phyloP scores from a whole-genome alignment of 2,113 vertebrate species.

The Dipodomys merriami region DNA sequence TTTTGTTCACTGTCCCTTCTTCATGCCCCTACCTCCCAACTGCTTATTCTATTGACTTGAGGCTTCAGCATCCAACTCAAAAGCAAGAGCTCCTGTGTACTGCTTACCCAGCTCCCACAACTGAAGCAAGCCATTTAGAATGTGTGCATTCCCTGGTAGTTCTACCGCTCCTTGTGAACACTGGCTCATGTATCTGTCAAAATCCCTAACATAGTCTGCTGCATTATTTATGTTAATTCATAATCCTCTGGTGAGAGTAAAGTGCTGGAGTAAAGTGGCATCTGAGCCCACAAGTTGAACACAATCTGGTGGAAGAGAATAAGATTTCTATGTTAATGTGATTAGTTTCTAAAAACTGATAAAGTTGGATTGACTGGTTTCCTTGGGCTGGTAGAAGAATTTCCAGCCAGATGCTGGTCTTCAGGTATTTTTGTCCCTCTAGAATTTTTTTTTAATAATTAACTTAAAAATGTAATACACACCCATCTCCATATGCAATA shows the following conservation, averaged over 20 bases:
- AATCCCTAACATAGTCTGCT: not conserved
- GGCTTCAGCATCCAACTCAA: not conserved
- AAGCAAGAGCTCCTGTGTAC: not conserved
- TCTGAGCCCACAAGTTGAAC: not conserved
- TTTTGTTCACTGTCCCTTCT: not conserved
- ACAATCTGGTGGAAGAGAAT: not conserved
- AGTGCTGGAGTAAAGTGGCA: not conserved
- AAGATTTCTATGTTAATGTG: not conserved
- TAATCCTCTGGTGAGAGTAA: not conserved
- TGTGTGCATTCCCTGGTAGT: not conserved
- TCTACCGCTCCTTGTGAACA: conserved; percentile 33
- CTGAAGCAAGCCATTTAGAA: not conserved
- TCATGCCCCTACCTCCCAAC: not conserved
- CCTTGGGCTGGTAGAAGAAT: not conserved
- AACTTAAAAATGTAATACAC: too few species aligned
- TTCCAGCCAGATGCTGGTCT: not conserved
- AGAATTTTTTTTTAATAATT: not conserved
- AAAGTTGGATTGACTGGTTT: conserved; percentile 9
- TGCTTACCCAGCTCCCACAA: not conserved
- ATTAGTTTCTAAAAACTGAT: not conserved
- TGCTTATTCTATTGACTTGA: not conserved
- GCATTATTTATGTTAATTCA: not conserved
- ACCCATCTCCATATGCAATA: not conserved
- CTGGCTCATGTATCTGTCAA: not conserved
- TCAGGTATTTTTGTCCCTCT: not conserved